A percentile compares a stretch with the other conserved stretches of the same genome.
phyloP scores from a whole-genome alignment of 2,888 invertebrate genomes.

The Pseudococcus viburni region DNA sequence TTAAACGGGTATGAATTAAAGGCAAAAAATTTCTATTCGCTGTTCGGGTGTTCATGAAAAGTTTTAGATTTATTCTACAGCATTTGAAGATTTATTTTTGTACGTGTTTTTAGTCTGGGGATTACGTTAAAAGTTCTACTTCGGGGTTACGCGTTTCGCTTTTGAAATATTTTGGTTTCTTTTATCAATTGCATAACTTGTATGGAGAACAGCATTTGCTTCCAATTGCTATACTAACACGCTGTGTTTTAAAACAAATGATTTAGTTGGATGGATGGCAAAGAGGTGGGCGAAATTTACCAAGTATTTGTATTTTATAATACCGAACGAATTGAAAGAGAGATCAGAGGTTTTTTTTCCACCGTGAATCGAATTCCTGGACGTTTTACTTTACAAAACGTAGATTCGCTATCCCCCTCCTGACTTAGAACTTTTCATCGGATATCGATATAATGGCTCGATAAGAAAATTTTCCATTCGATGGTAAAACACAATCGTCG shows the following conservation, averaged over 20 bases:
- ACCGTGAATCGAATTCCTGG: neutral
- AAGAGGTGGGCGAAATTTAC: neutral
- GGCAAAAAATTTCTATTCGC: conserved; percentile 11
- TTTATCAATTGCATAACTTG: conserved; percentile 45
- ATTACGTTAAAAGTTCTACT: conserved; percentile 47
- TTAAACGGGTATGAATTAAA: conserved; percentile 40
- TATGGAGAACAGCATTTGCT: conserved; percentile 42
- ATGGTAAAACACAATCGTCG: conserved; percentile 12
- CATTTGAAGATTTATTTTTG: conserved; percentile 44
- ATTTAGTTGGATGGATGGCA: neutral
- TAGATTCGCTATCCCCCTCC: neutral
- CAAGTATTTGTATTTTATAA: conserved; percentile 38
- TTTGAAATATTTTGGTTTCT: conserved; percentile 44
- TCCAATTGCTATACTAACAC: neutral
- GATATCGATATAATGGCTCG: neutral
- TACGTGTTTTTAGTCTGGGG: conserved; percentile 48
- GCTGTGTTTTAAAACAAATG: conserved; percentile 22
- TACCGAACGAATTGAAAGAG: neutral
- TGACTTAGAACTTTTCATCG: neutral
- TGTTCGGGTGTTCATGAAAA: conserved; percentile 43
- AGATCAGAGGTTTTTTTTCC: neutral
- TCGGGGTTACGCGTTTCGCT: conserved; percentile 40
- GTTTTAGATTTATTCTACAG: conserved; percentile 48
- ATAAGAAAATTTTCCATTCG: conserved; percentile 25
- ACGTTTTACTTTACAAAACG: neutral